Conservation (phyloP, 2,113 vertebrate genomes). For the Channa maculata region DNA sequence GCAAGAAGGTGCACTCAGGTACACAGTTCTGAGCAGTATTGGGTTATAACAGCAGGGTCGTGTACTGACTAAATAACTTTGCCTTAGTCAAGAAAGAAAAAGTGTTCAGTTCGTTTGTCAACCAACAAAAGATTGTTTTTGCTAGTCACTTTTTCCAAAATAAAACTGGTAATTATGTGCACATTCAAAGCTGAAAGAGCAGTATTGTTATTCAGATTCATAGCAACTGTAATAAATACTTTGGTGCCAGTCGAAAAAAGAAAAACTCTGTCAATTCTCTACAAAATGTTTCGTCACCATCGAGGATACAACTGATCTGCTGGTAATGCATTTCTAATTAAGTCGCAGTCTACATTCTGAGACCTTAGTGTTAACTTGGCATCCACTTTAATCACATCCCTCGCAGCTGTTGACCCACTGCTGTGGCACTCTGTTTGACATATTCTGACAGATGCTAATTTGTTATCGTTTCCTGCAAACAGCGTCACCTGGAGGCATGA, state of each 20-base stretch:
- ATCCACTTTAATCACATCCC: constrained; percentile 65
- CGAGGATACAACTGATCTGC: constrained; percentile 33
- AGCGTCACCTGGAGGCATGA: constrained; percentile 61
- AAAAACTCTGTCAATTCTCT: constrained; percentile 21
- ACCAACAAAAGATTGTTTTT: background rate
- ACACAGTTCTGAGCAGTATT: background rate
- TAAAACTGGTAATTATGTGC: constrained; percentile 10
- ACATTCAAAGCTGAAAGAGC: constrained; percentile 14
- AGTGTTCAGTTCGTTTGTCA: background rate
- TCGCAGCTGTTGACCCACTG: constrained; percentile 67
- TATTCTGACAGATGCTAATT: constrained; percentile 73
- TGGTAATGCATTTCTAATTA: constrained; percentile 62
- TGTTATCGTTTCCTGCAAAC: constrained; percentile 46
- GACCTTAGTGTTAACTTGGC: constrained; percentile 52
- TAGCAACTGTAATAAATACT: constrained; percentile 7
- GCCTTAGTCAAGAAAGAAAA: background rate
- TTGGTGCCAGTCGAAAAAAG: constrained; percentile 14
- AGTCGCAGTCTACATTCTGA: constrained; percentile 47
- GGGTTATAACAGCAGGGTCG: background rate
- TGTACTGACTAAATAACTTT: background rate
- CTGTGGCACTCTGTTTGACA: constrained; percentile 51
- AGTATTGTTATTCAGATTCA: constrained; percentile 12
- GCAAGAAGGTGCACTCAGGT: too few species aligned
- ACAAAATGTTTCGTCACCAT: constrained; percentile 39
- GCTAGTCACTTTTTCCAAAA: background rate